Evolutionary conservation across 2,113 vertebrate genomes (phyloP).

Genomic region (Ahaetulla prasina): DNA sequence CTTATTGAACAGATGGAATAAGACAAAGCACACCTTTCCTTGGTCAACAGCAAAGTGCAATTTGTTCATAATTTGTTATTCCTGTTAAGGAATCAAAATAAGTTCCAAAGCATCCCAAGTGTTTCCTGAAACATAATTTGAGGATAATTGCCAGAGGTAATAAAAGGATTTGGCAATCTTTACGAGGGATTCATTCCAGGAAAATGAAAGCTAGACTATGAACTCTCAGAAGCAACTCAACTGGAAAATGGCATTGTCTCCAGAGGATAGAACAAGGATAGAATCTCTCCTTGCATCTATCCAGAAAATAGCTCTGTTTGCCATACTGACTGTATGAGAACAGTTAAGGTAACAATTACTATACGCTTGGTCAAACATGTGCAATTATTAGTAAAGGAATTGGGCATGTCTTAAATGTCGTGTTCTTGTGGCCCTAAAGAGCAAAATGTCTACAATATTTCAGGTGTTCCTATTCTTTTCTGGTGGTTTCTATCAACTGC

Average conservation of each 20-base stretch:
- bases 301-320: background rate
- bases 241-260: background rate
- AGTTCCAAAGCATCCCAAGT: background rate
- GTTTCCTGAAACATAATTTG: background rate
- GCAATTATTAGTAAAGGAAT: background rate
- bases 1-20: background rate
- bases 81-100: background rate
- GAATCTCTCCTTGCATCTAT: background rate
- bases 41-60: background rate
- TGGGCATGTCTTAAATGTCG: background rate
- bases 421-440: background rate
- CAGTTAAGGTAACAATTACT: background rate
- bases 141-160: background rate
- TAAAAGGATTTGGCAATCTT: background rate
- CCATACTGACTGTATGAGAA: background rate
- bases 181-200: background rate
- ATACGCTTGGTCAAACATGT: background rate
- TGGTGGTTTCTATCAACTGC: background rate
- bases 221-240: background rate
- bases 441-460: background rate
- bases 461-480: background rate
- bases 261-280: background rate
- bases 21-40: background rate
- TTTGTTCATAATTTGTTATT: background rate
- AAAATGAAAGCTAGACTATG: background rate